Evolutionary conservation across 2,888 invertebrate genomes (phyloP).

Genomic region (Trichogramma dendrolimi): DNA sequence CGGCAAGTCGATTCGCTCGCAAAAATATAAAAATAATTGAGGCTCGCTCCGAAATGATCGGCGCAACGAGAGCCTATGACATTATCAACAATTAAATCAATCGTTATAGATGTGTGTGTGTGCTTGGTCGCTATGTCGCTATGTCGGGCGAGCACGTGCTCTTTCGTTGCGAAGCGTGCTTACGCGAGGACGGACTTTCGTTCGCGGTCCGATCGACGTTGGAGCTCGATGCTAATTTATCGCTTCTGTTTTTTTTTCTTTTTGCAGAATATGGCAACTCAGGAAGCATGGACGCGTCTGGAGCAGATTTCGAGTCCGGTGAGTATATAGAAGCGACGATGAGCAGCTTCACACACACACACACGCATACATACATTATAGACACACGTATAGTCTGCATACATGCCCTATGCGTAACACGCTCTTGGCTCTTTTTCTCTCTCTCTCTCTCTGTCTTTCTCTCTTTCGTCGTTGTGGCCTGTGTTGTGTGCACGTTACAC

Average conservation of each 20-base stretch:
- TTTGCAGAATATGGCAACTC: conserved; percentile 69
- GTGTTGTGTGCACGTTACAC: no score
- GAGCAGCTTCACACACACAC: background rate
- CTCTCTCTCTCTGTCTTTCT: no score
- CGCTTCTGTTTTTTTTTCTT: conserved; percentile 19
- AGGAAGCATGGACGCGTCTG: conserved; percentile 75
- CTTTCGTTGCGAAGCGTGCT: background rate
- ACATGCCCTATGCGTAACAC: no score
- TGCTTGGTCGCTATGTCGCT: background rate
- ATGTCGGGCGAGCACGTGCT: background rate
- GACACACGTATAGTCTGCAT: no score
- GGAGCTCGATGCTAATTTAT: background rate
- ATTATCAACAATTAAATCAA: no score
- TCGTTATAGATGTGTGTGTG: background rate
- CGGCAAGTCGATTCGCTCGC: no score
- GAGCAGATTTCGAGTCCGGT: conserved; percentile 79
- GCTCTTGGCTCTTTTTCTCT: no score
- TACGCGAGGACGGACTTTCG: background rate
- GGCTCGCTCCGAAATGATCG: no score
- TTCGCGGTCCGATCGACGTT: no score
- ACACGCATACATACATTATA: background rate
- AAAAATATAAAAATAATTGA: no score
- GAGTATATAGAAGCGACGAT: conserved; percentile 45
- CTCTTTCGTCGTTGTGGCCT: no score
- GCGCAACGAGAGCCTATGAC: no score